These are phyloP conservation scores for Subacronicta megacephala DNA, from an alignment of 2,888 invertebrate genomes.

Conservation along the genomic window DNA sequence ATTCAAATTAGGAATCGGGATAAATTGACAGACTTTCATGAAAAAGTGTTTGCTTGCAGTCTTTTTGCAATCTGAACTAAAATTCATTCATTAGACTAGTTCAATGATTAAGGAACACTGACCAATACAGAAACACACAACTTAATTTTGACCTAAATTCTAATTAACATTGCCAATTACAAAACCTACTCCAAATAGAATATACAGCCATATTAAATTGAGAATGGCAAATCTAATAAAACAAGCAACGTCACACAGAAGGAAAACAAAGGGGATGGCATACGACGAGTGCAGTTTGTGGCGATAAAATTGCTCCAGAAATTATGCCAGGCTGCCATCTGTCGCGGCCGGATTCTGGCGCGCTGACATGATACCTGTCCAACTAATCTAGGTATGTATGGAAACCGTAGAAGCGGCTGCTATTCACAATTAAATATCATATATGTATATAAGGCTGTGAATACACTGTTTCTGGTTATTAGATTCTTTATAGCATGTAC, in stretches of 20 bases:
- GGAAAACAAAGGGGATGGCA: slow-evolving; percentile 56
- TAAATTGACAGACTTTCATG: no score
- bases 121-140: no score
- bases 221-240: slow-evolving; percentile 61
- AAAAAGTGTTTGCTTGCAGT: no score
- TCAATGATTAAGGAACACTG: no score
- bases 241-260: slow-evolving; percentile 58
- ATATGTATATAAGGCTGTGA: neutral
- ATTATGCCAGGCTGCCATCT: slow-evolving; percentile 72
- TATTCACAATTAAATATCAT: slow-evolving; percentile 1
- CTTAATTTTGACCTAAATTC: neutral
- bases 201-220: slow-evolving; percentile 32
- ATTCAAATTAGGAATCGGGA: neutral
- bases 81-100: no score
- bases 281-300: slow-evolving; percentile 72
- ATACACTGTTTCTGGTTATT: no score
- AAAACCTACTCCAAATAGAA: slow-evolving; percentile 9
- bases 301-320: slow-evolving; percentile 72
- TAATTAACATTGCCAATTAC: neutral
- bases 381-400: slow-evolving; percentile 16
- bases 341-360: slow-evolving; percentile 52
- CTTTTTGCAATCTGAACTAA: no score
- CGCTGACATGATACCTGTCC: slow-evolving; percentile 51
- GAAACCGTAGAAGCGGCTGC: neutral
- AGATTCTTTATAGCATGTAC: no score